Percentiles rank a stretch among this genome's conserved stretches.
Conservation (phyloP, 92 coral and sea anemone genomes). For the Micromussa lordhowensis region DNA sequence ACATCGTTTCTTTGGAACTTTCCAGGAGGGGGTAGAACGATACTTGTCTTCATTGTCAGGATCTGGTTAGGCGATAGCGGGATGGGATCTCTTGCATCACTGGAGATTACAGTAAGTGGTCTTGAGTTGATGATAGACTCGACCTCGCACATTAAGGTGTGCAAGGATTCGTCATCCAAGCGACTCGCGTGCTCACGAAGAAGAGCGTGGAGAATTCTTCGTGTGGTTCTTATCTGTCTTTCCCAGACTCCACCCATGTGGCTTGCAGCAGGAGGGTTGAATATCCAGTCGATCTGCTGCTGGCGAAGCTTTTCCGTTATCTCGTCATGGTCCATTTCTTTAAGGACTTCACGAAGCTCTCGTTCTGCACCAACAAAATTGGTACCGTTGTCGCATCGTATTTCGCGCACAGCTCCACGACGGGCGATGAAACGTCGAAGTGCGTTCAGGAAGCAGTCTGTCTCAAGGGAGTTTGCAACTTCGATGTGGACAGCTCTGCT, state of each 20-base stretch:
- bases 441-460: not conserved
- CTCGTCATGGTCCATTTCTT: not conserved
- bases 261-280: slow-evolving; percentile 43
- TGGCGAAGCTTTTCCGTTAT: not conserved
- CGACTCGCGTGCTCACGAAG: slow-evolving; percentile 34
- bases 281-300: slow-evolving; percentile 37
- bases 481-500: not conserved
- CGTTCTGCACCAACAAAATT: not conserved
- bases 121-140: slow-evolving; percentile 47
- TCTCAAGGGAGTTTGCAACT: not conserved
- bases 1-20: slow-evolving; percentile 54
- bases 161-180: slow-evolving; percentile 34
- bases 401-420: not conserved
- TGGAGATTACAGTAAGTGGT: slow-evolving; percentile 42
- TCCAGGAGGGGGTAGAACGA: slow-evolving; percentile 63
- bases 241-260: slow-evolving; percentile 56
- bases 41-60: slow-evolving; percentile 52
- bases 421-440: not conserved
- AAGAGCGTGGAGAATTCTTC: slow-evolving; percentile 28
- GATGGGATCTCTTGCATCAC: slow-evolving; percentile 38
- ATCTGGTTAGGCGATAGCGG: slow-evolving; percentile 58
- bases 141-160: slow-evolving; percentile 60
- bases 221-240: slow-evolving; percentile 29
- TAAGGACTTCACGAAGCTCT: not conserved
- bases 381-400: not conserved